A percentile compares a stretch with the other conserved stretches of the same genome.
These are phyloP conservation scores for Danio aesculapii DNA, from an alignment of 2,797 vertebrate species.

Conservation along the genomic window DNA sequence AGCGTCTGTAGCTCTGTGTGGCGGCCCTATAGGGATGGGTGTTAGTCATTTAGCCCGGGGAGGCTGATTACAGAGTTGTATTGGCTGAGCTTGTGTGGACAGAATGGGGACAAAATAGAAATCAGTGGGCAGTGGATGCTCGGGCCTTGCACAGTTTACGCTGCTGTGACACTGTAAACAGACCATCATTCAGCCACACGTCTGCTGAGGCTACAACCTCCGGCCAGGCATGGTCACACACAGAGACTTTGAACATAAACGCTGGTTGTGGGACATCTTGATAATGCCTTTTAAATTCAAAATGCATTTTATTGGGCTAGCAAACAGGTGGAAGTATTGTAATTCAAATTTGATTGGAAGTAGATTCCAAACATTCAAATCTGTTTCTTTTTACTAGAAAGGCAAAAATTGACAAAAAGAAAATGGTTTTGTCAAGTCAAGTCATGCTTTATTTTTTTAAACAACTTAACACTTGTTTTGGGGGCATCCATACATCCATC, in stretches of 20 bases:
- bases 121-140: constrained; percentile 59
- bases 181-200: constrained; percentile 52
- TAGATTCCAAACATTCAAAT: too few species aligned
- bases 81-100: constrained; percentile 55
- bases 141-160: constrained; percentile 42
- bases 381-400: too few species aligned
- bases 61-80: constrained; percentile 57
- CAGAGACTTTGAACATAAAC: not conserved
- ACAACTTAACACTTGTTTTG: too few species aligned
- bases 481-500: too few species aligned
- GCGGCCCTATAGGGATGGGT: constrained; percentile 37
- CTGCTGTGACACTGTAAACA: constrained; percentile 60
- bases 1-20: constrained; percentile 26
- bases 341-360: not conserved
- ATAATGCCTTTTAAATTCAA: not conserved
- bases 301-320: not conserved
- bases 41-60: constrained; percentile 46
- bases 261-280: not conserved
- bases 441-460: too few species aligned
- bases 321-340: not conserved
- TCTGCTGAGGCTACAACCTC: constrained; percentile 42
- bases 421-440: too few species aligned
- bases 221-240: not conserved
- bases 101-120: constrained; percentile 61
- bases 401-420: too few species aligned